These are phyloP conservation scores for Drosophila affinis DNA, from an alignment of 2,888 invertebrate species.

Conservation along the genomic window DNA sequence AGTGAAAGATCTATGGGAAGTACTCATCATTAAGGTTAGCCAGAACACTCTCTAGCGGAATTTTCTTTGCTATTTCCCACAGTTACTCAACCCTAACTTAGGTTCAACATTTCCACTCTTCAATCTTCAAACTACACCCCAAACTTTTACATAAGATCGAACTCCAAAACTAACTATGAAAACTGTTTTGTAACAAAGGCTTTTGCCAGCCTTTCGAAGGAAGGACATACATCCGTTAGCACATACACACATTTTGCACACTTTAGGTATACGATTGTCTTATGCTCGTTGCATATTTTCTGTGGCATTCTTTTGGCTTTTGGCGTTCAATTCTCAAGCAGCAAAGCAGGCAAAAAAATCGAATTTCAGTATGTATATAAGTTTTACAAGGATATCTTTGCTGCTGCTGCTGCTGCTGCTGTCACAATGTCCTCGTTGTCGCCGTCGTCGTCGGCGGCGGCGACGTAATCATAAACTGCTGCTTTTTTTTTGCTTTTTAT, in stretches of 20 bases:
- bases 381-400: slow-evolving; percentile 72
- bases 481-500: slow-evolving; percentile 13
- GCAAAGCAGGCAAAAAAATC: slow-evolving; percentile 56
- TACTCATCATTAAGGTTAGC: background rate
- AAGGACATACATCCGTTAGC: background rate
- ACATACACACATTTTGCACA: slow-evolving; percentile 6
- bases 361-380: slow-evolving; percentile 77
- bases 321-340: slow-evolving; percentile 27
- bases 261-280: background rate
- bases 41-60: background rate
- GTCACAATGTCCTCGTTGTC: slow-evolving; percentile 49
- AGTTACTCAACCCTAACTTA: background rate
- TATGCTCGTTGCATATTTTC: slow-evolving; percentile 2
- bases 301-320: background rate
- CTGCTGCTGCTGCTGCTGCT: slow-evolving; percentile 31
- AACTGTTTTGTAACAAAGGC: background rate
- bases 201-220: background rate
- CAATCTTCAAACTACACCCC: background rate
- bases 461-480: slow-evolving; percentile 39
- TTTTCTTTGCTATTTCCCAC: background rate
- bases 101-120: background rate
- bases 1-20: background rate
- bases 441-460: slow-evolving; percentile 42
- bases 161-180: background rate
- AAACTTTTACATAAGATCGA: background rate